Evolutionary conservation across 2,113 vertebrate genomes (phyloP).

Genomic region (Xiphophorus hellerii): DNA sequence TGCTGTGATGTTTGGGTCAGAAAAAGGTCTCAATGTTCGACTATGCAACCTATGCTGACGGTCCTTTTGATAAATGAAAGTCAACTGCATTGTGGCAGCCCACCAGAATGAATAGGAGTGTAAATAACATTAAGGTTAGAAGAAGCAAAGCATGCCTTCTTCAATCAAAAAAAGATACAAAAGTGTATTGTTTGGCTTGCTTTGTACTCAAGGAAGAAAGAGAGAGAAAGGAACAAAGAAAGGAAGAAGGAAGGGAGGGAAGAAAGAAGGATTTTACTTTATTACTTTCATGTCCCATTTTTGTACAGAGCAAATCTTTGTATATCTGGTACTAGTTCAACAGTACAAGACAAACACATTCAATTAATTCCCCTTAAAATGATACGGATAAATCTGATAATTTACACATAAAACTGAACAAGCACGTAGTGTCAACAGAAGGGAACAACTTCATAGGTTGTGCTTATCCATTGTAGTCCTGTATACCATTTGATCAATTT

Average conservation of each 20-base stretch:
- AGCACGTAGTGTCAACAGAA: too few species aligned
- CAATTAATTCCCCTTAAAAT: too few species aligned
- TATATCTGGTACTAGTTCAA: too few species aligned
- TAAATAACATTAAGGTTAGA: conserved; percentile 72
- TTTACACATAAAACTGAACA: too few species aligned
- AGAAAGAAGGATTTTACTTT: too few species aligned
- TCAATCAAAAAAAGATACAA: conserved; percentile 61
- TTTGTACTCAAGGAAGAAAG: neutral
- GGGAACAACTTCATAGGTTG: too few species aligned
- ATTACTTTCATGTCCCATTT: too few species aligned
- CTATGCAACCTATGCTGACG: conserved; percentile 61
- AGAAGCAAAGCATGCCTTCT: conserved; percentile 48
- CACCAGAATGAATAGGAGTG: conserved; percentile 68
- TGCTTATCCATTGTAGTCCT: too few species aligned
- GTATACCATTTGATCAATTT: too few species aligned
- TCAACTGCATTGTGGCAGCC: conserved; percentile 77
- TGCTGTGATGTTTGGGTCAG: conserved; percentile 77
- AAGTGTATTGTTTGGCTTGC: conserved; percentile 45
- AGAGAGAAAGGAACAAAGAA: neutral
- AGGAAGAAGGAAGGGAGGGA: neutral
- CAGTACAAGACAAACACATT: too few species aligned
- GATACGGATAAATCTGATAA: too few species aligned
- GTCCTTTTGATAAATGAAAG: conserved; percentile 85
- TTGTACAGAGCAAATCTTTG: too few species aligned
- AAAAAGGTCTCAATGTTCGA: conserved; percentile 72